Evolutionary conservation across 2,888 invertebrate species (phyloP).

Genomic region (Mythimna albipuncta): DNA sequence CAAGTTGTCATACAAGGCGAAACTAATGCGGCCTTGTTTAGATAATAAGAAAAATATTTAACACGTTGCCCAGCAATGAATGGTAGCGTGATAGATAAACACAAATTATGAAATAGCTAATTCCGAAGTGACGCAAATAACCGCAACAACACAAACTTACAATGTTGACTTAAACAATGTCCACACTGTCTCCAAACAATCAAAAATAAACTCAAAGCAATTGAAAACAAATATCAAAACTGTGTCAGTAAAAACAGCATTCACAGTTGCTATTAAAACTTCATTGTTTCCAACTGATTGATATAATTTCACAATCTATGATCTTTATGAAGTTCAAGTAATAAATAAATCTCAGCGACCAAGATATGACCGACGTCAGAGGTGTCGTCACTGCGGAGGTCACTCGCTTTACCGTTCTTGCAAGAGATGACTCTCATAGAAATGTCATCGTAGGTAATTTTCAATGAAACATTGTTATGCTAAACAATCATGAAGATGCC

Average conservation of each 20-base stretch:
- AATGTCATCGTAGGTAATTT: conserved; percentile 59
- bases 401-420: conserved; percentile 58
- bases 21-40: conserved; percentile 17
- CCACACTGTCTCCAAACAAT: conserved; percentile 52
- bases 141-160: conserved; percentile 28
- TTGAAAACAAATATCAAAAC: conserved; percentile 43
- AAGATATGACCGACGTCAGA: conserved; percentile 41
- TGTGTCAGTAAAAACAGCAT: conserved; percentile 21
- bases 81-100: conserved; percentile 23
- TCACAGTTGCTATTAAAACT: conserved; percentile 33
- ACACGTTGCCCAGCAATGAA: conserved; percentile 18
- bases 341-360: conserved; percentile 44
- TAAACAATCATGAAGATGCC: conserved; percentile 30
- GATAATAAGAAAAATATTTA: conserved; percentile 14
- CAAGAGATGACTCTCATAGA: conserved; percentile 58
- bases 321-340: conserved; percentile 52
- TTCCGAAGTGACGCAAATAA: conserved; percentile 42
- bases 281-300: conserved; percentile 46
- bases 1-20: conserved; percentile 27
- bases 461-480: conserved; percentile 49
- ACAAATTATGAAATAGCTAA: conserved; percentile 48
- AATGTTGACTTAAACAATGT: conserved; percentile 47
- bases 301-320: conserved; percentile 52
- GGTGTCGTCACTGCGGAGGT: conserved; percentile 56
- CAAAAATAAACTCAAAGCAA: conserved; percentile 48